Evolutionary conservation across 2,113 vertebrate species (phyloP).

Genomic region (Pseudonaja textilis): DNA sequence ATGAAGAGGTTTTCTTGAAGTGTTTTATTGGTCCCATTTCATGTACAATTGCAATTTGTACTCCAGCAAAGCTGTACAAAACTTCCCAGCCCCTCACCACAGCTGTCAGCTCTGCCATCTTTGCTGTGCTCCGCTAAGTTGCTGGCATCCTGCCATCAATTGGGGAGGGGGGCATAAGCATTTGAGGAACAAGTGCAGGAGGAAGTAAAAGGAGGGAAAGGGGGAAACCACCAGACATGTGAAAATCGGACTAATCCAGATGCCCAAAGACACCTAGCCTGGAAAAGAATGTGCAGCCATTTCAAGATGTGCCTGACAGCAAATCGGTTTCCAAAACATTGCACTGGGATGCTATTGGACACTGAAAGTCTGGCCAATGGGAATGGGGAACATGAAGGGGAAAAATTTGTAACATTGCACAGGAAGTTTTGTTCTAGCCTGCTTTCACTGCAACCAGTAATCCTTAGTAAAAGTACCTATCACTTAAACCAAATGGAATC

Average conservation of each 20-base stretch:
- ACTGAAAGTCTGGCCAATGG: background rate
- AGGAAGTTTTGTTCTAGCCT: too few relatives aligned
- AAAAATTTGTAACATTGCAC: too few relatives aligned
- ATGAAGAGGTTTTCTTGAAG: background rate
- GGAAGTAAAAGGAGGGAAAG: background rate
- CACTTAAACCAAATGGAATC: too few relatives aligned
- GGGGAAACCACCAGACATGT: background rate
- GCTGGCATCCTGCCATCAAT: background rate
- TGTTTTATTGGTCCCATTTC: background rate
- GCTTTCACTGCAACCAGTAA: background rate
- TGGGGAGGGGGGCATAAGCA: background rate
- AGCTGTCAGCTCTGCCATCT: background rate
- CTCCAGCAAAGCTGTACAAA: background rate
- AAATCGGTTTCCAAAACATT: background rate
- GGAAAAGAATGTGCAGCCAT: background rate
- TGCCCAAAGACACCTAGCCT: background rate
- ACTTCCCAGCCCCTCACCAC: background rate
- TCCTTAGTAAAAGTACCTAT: background rate
- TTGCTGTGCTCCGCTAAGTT: background rate
- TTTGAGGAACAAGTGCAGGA: background rate
- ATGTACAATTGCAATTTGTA: background rate
- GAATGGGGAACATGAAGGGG: background rate
- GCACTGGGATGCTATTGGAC: background rate
- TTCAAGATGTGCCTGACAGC: background rate
- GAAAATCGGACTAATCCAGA: background rate